These are phyloP conservation scores for Cremastobaeus sp. DNA, from an alignment of 2,888 invertebrate species.

Conservation along the genomic window DNA sequence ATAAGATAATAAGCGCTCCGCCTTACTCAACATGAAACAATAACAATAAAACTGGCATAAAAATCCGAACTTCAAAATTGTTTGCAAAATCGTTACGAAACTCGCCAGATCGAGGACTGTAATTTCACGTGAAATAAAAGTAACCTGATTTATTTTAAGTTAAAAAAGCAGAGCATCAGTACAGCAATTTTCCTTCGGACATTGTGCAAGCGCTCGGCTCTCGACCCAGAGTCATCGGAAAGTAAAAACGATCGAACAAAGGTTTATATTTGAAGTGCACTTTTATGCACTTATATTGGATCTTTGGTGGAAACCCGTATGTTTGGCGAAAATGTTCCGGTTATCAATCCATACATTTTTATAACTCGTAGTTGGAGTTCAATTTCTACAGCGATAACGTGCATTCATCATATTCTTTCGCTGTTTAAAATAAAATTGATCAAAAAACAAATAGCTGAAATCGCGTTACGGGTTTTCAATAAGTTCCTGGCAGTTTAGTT, in stretches of 20 bases:
- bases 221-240: constrained; percentile 12
- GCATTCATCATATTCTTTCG: neutral
- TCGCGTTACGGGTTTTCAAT: too few species aligned
- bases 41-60: too few species aligned
- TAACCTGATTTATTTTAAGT: constrained; percentile 31
- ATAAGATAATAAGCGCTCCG: too few species aligned
- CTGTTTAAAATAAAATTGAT: too few species aligned
- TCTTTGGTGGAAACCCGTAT: constrained; percentile 25
- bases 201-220: neutral
- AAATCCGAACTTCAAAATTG: constrained; percentile 7
- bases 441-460: too few species aligned
- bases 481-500: too few species aligned
- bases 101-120: neutral
- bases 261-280: constrained; percentile 40
- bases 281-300: constrained; percentile 49
- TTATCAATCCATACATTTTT: constrained; percentile 33
- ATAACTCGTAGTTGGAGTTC: constrained; percentile 9
- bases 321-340: neutral
- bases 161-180: constrained; percentile 18
- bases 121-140: constrained; percentile 15
- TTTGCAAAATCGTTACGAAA: constrained; percentile 1
- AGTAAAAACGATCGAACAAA: constrained; percentile 36
- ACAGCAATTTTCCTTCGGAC: constrained; percentile 11
- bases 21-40: too few species aligned
- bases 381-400: constrained; percentile 3